Conservation (phyloP, 2,797 vertebrate species). For the Onychomys arenicola region DNA sequence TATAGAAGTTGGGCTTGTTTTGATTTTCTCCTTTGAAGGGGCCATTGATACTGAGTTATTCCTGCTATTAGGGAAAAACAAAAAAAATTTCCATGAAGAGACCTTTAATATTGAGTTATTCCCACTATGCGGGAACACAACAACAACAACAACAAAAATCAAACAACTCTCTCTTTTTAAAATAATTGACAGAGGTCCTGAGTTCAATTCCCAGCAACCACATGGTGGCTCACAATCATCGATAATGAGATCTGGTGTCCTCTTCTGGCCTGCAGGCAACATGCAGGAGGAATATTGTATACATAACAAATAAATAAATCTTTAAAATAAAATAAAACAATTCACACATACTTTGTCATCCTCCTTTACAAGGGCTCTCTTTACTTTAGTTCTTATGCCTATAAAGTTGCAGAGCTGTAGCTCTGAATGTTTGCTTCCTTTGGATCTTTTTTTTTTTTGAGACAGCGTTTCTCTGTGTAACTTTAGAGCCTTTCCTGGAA, state of each 20-base stretch:
- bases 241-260: too few species aligned
- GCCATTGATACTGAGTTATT: neutral
- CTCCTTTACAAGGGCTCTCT: neutral
- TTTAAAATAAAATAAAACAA: too few species aligned
- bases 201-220: too few species aligned
- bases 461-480: too few species aligned
- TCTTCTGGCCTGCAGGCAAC: too few species aligned
- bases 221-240: too few species aligned
- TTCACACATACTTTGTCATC: too few species aligned
- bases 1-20: neutral
- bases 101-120: neutral
- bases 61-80: too few species aligned
- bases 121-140: neutral
- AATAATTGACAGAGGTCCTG: neutral
- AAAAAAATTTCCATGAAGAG: neutral
- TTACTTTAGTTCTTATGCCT: neutral
- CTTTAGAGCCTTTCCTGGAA: too few species aligned
- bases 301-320: too few species aligned
- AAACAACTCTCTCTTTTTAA: neutral
- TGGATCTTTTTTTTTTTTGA: neutral
- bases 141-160: neutral
- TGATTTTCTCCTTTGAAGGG: neutral
- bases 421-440: neutral
- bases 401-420: neutral
- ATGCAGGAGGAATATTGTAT: too few species aligned